These are phyloP conservation scores for Hirudo medicinalis DNA, from an alignment of 1,140 invertebrate genomes.

Conservation along the genomic window DNA sequence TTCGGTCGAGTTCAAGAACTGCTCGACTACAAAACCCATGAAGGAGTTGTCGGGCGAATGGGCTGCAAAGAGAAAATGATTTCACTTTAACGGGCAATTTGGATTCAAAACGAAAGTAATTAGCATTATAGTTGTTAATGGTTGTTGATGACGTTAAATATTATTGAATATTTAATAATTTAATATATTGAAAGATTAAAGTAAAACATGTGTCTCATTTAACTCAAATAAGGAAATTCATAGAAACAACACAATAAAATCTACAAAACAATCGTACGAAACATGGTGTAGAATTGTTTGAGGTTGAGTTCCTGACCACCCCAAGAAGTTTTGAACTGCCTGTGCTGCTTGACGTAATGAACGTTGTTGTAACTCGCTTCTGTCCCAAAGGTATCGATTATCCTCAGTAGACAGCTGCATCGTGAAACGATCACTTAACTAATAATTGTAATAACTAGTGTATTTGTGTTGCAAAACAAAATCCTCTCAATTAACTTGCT, in stretches of 20 bases:
- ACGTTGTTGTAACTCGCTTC: conserved; percentile 41
- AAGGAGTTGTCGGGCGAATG: conserved; percentile 44
- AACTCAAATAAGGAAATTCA: background rate
- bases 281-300: conserved; percentile 43
- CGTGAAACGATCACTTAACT: too few relatives aligned
- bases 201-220: background rate
- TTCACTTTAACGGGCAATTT: too few relatives aligned
- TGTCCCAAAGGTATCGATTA: conserved; percentile 43
- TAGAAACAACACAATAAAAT: background rate
- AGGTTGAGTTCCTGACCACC: conserved; percentile 40
- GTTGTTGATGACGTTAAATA: too few relatives aligned
- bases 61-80: conserved; percentile 26
- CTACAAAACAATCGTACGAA: conserved; percentile 33
- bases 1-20: conserved; percentile 16
- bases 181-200: too few relatives aligned
- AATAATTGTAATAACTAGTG: too few relatives aligned
- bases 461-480: too few relatives aligned
- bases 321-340: conserved; percentile 37
- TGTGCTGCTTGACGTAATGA: conserved; percentile 36
- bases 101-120: too few relatives aligned
- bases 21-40: conserved; percentile 42
- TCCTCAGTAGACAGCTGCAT: conserved; percentile 38
- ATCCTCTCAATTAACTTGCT: too few relatives aligned
- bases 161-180: too few relatives aligned
- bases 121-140: too few relatives aligned